Conservation (phyloP, 2,113 vertebrate genomes). For the Pyrgilauda ruficollis region DNA sequence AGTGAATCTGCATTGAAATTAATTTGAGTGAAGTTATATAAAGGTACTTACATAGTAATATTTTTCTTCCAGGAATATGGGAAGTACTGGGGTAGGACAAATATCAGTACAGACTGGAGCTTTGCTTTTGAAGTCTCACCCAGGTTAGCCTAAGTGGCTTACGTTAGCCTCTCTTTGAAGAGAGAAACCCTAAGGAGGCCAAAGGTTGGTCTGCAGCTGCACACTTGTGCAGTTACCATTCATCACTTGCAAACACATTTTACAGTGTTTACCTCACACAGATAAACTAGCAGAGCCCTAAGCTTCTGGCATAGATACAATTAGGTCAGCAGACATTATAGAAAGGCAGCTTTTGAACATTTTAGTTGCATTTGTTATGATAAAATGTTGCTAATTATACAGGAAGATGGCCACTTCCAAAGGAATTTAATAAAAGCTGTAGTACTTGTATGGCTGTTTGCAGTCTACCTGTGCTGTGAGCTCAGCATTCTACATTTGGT, state of each 20-base stretch:
- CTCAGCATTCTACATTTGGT: background rate
- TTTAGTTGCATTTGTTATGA: background rate
- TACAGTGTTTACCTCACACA: background rate
- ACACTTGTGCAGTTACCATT: background rate
- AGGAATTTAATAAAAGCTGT: background rate
- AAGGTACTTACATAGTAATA: background rate
- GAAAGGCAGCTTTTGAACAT: background rate
- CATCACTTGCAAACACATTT: background rate
- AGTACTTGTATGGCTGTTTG: background rate
- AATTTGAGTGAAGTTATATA: background rate
- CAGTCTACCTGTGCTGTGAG: background rate
- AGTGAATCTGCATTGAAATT: background rate
- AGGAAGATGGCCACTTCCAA: background rate
- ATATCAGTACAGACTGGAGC: fast-evolving
- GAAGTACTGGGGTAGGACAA: background rate
- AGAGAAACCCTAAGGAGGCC: background rate
- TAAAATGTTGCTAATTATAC: background rate
- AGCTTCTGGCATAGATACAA: background rate
- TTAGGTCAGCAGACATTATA: background rate
- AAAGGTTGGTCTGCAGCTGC: background rate
- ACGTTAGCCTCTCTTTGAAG: background rate
- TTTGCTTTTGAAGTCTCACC: background rate
- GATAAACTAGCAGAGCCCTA: background rate
- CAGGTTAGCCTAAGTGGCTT: background rate
- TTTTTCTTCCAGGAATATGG: background rate